Percentiles rank a stretch among this genome's conserved stretches.
Evolutionary conservation across 2,797 vertebrate genomes (phyloP).

Genomic region (Lateolabrax maculatus): DNA sequence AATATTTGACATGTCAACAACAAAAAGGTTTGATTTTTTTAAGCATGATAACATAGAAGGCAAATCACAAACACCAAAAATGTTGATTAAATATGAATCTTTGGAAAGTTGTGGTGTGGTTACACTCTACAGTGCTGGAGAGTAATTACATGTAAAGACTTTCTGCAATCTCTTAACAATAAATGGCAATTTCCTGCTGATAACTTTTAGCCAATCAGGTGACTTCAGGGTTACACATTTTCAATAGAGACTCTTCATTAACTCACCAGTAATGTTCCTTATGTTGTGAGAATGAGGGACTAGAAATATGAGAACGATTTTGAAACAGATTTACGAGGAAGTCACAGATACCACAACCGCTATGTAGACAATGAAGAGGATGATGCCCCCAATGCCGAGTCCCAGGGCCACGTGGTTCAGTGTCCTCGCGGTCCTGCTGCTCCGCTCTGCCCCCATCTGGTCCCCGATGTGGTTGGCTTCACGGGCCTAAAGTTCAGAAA

Average conservation of each 20-base stretch:
- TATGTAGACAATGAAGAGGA: neutral
- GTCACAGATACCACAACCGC: accelerated
- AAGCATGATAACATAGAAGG: neutral
- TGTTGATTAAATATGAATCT: neutral
- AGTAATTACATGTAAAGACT: neutral
- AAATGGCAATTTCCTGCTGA: neutral
- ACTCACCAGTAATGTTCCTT: neutral
- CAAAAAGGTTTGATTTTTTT: neutral
- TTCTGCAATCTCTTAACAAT: neutral
- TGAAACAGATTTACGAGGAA: accelerated
- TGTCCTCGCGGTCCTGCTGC: slow-evolving; percentile 66
- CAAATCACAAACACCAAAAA: neutral
- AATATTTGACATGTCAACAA: neutral
- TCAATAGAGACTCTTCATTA: neutral
- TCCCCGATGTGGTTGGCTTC: slow-evolving; percentile 67
- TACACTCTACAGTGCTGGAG: neutral
- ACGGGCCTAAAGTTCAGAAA: slow-evolving; percentile 59
- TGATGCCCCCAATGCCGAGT: slow-evolving; percentile 10
- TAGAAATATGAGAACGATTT: neutral
- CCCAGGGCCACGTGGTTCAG: slow-evolving; percentile 77
- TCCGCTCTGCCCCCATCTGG: slow-evolving; percentile 56
- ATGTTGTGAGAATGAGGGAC: neutral
- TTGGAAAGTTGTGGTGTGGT: neutral
- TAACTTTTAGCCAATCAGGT: slow-evolving; percentile 1
- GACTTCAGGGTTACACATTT: neutral